Conservation (phyloP, 2,888 invertebrate species). For the Keiferia lycopersicella region DNA sequence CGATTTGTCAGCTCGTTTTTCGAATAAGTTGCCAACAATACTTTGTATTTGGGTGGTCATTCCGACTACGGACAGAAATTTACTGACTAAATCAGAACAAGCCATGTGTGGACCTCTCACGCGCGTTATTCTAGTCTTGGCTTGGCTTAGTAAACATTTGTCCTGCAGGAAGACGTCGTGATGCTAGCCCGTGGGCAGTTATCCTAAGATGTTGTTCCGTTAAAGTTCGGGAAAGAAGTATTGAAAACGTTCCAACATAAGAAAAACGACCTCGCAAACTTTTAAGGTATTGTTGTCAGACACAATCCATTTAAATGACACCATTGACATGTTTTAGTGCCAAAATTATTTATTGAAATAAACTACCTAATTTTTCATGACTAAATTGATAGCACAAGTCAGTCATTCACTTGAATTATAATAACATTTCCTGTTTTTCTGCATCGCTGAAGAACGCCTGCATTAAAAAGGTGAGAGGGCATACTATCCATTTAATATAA, state of each 20-base stretch:
- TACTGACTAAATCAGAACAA: no score
- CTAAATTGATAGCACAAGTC: conserved; percentile 65
- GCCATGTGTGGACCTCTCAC: no score
- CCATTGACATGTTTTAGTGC: conserved; percentile 35
- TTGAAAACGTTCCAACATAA: no score
- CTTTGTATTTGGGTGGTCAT: no score
- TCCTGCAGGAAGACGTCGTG: no score
- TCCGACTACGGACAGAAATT: no score
- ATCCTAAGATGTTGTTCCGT: no score
- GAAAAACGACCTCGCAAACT: conserved; percentile 49
- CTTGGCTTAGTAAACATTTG: no score
- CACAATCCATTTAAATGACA: conserved; percentile 34
- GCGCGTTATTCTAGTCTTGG: no score
- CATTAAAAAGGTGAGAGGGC: conserved; percentile 55
- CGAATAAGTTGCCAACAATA: conserved; percentile 1
- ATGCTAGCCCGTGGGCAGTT: no score
- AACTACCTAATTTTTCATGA: conserved; percentile 2
- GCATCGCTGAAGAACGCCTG: conserved; percentile 61
- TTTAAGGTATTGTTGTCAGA: conserved; percentile 54
- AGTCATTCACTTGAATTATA: conserved; percentile 42
- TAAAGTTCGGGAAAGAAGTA: no score
- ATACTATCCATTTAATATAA: conserved; percentile 25
- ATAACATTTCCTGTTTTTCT: conserved; percentile 57
- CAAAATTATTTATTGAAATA: conserved; percentile 9
- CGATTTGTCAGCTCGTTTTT: conserved; percentile 50